Percentiles rank a stretch among this genome's conserved stretches.
Evolutionary conservation across 2,888 invertebrate species (phyloP).

Genomic region (Ceraclea dissimilis): DNA sequence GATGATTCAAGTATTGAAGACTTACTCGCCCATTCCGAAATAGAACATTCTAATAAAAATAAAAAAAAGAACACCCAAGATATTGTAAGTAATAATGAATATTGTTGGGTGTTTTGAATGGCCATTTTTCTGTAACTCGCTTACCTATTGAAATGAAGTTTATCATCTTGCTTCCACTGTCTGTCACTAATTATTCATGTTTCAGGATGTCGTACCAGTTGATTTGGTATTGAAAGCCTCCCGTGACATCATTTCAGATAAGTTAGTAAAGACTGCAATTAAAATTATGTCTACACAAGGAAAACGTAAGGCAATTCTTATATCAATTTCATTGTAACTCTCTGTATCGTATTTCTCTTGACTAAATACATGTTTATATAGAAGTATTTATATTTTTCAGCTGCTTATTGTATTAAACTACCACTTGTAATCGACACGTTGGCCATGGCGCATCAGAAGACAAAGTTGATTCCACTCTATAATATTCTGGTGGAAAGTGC

Average conservation of each 20-base stretch:
- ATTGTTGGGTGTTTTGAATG: neutral
- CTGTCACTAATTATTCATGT: slow-evolving; percentile 5
- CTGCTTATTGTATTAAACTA: slow-evolving; percentile 47
- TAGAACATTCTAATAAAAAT: slow-evolving; percentile 38
- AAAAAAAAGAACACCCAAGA: slow-evolving; percentile 39
- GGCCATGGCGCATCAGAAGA: slow-evolving; percentile 60
- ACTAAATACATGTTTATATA: no score
- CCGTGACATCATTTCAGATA: slow-evolving; percentile 48
- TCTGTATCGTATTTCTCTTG: neutral
- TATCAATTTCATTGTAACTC: no score
- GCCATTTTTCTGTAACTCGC: no score
- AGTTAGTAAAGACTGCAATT: slow-evolving; percentile 46
- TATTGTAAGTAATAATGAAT: slow-evolving; percentile 29
- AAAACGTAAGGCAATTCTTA: slow-evolving; percentile 48
- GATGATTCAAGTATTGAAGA: slow-evolving; percentile 49
- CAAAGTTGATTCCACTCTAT: slow-evolving; percentile 58
- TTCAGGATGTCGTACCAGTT: slow-evolving; percentile 53
- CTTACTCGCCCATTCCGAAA: slow-evolving; percentile 39
- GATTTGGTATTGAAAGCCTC: slow-evolving; percentile 56
- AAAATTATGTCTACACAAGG: slow-evolving; percentile 54
- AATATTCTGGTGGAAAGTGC: slow-evolving; percentile 68
- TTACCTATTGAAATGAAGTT: no score
- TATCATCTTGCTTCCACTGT: no score
- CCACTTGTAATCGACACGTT: slow-evolving; percentile 62
- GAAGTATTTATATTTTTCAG: slow-evolving; percentile 27